phyloP scores from a whole-genome alignment of 2,888 invertebrate genomes.

The Drosophila tanythrix region DNA sequence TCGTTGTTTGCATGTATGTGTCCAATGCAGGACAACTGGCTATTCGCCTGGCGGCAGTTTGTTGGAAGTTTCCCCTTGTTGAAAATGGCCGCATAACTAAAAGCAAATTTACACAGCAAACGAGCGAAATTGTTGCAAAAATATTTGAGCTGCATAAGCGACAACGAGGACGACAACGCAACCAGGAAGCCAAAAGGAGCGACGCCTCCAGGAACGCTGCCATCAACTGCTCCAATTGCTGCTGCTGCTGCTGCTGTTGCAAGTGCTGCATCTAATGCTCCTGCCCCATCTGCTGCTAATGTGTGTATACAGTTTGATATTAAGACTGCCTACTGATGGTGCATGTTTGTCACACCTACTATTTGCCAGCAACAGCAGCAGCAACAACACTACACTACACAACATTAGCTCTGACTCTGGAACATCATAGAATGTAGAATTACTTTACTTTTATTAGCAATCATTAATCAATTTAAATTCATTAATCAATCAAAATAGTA shows the following conservation, averaged over 20 bases:
- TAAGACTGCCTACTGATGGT: constrained; percentile 72
- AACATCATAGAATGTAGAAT: background rate
- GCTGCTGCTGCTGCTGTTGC: background rate
- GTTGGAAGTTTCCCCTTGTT: constrained; percentile 39
- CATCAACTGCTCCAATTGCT: background rate
- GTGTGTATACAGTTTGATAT: constrained; percentile 61
- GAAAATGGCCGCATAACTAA: constrained; percentile 73
- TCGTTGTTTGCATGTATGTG: background rate
- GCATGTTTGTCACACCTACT: constrained; percentile 70
- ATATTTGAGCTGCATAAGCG: constrained; percentile 75
- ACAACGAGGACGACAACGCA: constrained; percentile 12
- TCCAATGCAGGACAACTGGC: constrained; percentile 25
- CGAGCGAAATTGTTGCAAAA: constrained; percentile 75
- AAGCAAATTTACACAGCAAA: constrained; percentile 74
- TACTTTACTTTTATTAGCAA: background rate
- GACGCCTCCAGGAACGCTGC: background rate
- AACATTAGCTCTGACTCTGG: background rate
- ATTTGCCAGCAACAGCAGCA: constrained; percentile 3
- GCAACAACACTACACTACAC: background rate
- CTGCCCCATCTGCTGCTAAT: background rate
- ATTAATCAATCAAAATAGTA: no score
- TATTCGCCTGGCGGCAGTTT: constrained; percentile 38
- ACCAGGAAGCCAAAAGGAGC: constrained; percentile 8
- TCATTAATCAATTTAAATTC: no score
- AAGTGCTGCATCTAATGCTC: background rate